Percentiles rank a stretch among this genome's conserved stretches.
These are phyloP conservation scores for Anastrepha ludens DNA, from an alignment of 1,140 invertebrate genomes.

Conservation along the genomic window DNA sequence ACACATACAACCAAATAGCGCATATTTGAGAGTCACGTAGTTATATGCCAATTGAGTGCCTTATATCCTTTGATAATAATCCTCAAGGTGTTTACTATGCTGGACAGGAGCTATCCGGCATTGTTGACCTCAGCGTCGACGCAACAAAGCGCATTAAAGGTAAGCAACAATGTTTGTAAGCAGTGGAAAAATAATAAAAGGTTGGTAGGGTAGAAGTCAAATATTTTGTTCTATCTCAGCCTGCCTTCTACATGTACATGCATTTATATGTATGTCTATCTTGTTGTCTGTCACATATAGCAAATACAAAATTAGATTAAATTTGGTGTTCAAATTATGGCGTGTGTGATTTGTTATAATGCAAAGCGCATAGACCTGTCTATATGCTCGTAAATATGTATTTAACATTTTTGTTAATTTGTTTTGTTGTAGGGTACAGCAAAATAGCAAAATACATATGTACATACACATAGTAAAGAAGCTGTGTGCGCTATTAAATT, in stretches of 20 bases:
- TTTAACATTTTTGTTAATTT: too few relatives aligned
- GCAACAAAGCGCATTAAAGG: constrained; percentile 72
- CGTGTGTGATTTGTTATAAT: not conserved
- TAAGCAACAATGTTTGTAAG: constrained; percentile 53
- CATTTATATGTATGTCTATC: not conserved
- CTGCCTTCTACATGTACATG: not conserved
- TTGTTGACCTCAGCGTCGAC: constrained; percentile 73
- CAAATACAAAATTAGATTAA: not conserved
- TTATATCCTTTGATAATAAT: constrained; percentile 77
- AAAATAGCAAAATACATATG: too few relatives aligned
- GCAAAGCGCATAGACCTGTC: too few relatives aligned
- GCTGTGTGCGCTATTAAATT: too few relatives aligned
- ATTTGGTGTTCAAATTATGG: not conserved
- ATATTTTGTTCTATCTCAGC: too few relatives aligned
- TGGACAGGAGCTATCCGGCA: constrained; percentile 76
- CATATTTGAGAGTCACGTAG: constrained; percentile 58
- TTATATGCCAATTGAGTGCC: constrained; percentile 75
- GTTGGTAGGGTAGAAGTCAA: too few relatives aligned
- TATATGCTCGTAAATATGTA: too few relatives aligned
- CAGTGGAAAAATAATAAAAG: not conserved
- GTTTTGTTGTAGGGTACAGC: too few relatives aligned
- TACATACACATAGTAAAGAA: too few relatives aligned
- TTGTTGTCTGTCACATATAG: too few relatives aligned
- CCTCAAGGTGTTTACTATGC: constrained; percentile 76
- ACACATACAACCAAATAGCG: not conserved